Base-by-base conservation (phyloP, 2,797 vertebrate species). In the Manis crassicaudata region DNA sequence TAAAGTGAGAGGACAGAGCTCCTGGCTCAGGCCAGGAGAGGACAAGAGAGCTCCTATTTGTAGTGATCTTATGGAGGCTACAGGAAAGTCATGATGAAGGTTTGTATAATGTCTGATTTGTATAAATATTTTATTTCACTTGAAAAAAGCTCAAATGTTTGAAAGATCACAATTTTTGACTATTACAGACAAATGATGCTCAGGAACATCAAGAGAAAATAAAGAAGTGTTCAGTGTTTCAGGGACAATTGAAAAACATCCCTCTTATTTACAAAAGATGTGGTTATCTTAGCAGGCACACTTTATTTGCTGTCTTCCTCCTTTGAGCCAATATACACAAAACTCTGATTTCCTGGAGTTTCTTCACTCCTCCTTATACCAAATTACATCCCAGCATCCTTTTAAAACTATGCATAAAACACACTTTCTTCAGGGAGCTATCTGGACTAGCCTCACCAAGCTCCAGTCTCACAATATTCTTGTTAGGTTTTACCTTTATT, bases 101-200 rank as follows among this genome's bases (percentile, higher is more conserved):
- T 88, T 20, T 77, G 46, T 2, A 1, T 5, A 40, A 40, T 73
- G 73, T 90, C 92, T 96, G 95, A 94, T 95, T 46, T 95, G 54
- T 79, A 86, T 88, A 93, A 93, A 68, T 83, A 37, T 52, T 75
- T 94, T 92, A 75, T 95, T 96, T 93, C 92, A 62, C 84, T 93
- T 85, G 96, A 94, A 88, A 56, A 80, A 86, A 52, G 40, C 76
- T 94, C 93, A 82, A 32, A n/a, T 79, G 58, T 82, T 75, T 14
- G 50, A 73, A 72, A 70, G 67, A 67, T 50, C 67, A 63, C 72
- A 79, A 21, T 27, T 90, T 87, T 84, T 82, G 9, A 90, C 67
- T 95, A 60, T 81, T 79, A 43, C 73, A 93, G 93, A 96, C 52
- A 67, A 84, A 90, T 87, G 90, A 93, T 75, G 75, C 35, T 93